Conservation (phyloP, 1,140 invertebrate species). For the Drosophila melanica region DNA sequence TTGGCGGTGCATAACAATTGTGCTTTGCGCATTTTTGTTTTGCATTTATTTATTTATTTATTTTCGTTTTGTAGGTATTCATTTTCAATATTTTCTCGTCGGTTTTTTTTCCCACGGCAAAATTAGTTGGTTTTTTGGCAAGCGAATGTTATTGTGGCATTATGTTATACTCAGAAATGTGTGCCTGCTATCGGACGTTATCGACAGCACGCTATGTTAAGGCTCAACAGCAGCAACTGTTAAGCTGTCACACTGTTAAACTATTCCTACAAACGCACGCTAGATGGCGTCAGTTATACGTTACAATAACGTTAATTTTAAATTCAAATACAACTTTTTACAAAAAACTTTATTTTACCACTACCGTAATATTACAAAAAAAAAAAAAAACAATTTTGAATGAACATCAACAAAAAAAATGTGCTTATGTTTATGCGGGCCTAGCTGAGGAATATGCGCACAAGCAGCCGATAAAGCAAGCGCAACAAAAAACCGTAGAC, state of each 20-base stretch:
- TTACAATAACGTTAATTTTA: not conserved
- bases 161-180: conserved; percentile 31
- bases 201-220: conserved; percentile 13
- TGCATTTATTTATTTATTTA: conserved; percentile 42
- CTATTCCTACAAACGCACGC: not conserved
- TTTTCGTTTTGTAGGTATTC: conserved; percentile 47
- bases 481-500: conserved; percentile 54
- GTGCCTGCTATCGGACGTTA: conserved; percentile 19
- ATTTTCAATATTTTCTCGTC: conserved; percentile 41
- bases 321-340: not conserved
- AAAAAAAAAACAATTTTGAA: not conserved
- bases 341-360: conserved; percentile 31
- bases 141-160: conserved; percentile 29
- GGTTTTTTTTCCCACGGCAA: conserved; percentile 41
- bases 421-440: conserved; percentile 1
- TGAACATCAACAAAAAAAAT: conserved; percentile 12
- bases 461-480: conserved; percentile 40
- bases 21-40: conserved; percentile 11
- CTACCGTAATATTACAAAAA: conserved; percentile 8
- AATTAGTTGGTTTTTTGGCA: conserved; percentile 40
- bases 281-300: conserved; percentile 12
- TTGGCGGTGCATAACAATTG: not conserved
- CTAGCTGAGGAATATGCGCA: conserved; percentile 24
- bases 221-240: not conserved
- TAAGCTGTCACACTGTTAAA: not conserved